Evolutionary conservation across 2,888 invertebrate species (phyloP).

Genomic region (Andrena hattorfiana): DNA sequence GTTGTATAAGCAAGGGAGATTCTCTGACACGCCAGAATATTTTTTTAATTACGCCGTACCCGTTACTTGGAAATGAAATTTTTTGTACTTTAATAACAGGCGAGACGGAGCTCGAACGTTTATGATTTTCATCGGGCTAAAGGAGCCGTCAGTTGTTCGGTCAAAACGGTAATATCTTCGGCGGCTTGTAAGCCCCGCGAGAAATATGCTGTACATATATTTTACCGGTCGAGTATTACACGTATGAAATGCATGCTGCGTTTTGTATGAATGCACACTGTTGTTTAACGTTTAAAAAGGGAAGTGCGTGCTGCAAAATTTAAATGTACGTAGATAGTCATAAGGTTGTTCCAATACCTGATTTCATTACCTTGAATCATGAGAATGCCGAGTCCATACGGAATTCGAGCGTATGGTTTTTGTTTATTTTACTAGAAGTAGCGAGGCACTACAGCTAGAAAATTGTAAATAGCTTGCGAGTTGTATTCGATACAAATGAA

Average conservation of each 20-base stretch:
- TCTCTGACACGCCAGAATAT: slow-evolving; percentile 69
- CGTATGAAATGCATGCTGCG: slow-evolving; percentile 56
- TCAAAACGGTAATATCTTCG: slow-evolving; percentile 49
- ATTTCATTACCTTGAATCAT: slow-evolving; percentile 30
- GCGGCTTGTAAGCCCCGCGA: slow-evolving; percentile 55
- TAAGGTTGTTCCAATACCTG: slow-evolving; percentile 67
- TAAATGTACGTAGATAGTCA: slow-evolving; percentile 61
- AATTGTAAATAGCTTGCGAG: slow-evolving; percentile 13
- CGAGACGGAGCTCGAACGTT: slow-evolving; percentile 48
- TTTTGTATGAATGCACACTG: slow-evolving; percentile 59
- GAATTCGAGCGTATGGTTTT: slow-evolving; percentile 35
- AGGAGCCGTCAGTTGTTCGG: slow-evolving; percentile 32
- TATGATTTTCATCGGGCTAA: slow-evolving; percentile 56
- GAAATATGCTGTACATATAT: slow-evolving; percentile 57
- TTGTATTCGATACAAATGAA: slow-evolving; percentile 17
- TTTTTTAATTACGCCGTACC: slow-evolving; percentile 52
- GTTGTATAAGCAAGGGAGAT: slow-evolving; percentile 78
- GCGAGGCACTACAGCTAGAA: slow-evolving; percentile 8
- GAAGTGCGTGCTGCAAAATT: slow-evolving; percentile 47
- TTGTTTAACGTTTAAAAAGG: slow-evolving; percentile 41
- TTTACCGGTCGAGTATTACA: slow-evolving; percentile 69
- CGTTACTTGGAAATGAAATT: slow-evolving; percentile 40
- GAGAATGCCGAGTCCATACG: slow-evolving; percentile 22
- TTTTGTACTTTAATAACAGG: slow-evolving; percentile 71
- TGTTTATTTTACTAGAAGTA: slow-evolving; percentile 8